These are phyloP conservation scores for Bergia sp. DNA, from an alignment of 92 coral and sea anemone species.

Conservation along the genomic window DNA sequence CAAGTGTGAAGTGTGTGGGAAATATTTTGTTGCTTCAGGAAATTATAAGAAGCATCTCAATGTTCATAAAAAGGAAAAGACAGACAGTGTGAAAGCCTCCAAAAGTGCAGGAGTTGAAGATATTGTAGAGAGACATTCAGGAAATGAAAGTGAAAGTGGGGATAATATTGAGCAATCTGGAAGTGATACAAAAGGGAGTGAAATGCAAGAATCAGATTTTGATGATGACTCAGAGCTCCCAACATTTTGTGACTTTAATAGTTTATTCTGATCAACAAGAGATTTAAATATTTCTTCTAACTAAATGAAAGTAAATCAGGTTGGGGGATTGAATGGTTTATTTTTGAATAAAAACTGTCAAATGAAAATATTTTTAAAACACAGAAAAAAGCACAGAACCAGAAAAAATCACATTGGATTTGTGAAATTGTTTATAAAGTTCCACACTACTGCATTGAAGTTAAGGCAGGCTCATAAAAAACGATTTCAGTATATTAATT, in stretches of 20 bases:
- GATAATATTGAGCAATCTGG: neutral
- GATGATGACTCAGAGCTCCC: slow-evolving; percentile 33
- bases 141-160: slow-evolving; percentile 4
- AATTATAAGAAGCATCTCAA: slow-evolving; percentile 47
- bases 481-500: too few relatives aligned
- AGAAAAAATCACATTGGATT: too few relatives aligned
- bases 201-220: neutral
- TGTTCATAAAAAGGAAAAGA: slow-evolving; percentile 39
- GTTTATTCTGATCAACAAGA: slow-evolving; percentile 24
- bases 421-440: too few relatives aligned
- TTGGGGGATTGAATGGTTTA: too few relatives aligned
- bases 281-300: neutral
- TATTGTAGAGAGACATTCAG: neutral
- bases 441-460: too few relatives aligned
- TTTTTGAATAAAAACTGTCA: too few relatives aligned
- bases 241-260: slow-evolving; percentile 43
- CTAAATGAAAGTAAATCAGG: too few relatives aligned
- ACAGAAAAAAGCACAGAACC: too few relatives aligned
- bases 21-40: slow-evolving; percentile 28
- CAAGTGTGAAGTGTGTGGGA: slow-evolving; percentile 33
- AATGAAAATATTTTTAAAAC: too few relatives aligned
- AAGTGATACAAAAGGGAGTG: slow-evolving; percentile 6
- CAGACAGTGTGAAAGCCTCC: neutral
- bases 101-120: neutral
- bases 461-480: too few relatives aligned